These are phyloP conservation scores for Macaca fascicularis DNA, from an alignment of 2,113 vertebrate genomes.

Conservation along the genomic window DNA sequence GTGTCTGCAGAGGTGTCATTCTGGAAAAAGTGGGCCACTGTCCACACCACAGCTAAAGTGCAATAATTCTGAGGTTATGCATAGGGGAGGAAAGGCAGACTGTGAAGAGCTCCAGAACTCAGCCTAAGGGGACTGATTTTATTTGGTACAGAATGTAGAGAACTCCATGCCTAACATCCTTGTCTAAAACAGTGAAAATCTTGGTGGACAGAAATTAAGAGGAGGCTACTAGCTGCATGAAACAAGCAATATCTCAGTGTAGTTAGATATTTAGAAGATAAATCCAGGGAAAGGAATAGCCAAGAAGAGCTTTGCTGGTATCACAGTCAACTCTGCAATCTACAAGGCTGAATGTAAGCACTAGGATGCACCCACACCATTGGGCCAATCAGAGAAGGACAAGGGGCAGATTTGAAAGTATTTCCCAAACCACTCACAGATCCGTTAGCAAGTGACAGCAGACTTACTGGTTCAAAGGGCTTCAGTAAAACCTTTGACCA, in stretches of 20 bases:
- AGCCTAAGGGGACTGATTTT: neutral
- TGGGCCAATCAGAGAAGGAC: neutral
- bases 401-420: neutral
- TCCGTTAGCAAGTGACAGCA: neutral
- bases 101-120: neutral
- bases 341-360: neutral
- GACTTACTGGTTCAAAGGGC: neutral
- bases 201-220: neutral
- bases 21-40: neutral
- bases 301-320: too few species aligned
- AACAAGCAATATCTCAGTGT: neutral
- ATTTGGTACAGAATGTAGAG: neutral
- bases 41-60: too few species aligned
- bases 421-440: neutral
- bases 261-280: neutral
- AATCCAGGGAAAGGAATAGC: neutral
- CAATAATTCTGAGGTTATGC: neutral
- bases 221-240: neutral
- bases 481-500: neutral
- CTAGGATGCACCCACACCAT: rapidly evolving
- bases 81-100: neutral
- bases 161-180: too few species aligned
- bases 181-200: neutral
- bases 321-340: neutral
- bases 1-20: neutral